phyloP scores from a whole-genome alignment of 2,797 vertebrate genomes.

The Hirundo rustica region DNA sequence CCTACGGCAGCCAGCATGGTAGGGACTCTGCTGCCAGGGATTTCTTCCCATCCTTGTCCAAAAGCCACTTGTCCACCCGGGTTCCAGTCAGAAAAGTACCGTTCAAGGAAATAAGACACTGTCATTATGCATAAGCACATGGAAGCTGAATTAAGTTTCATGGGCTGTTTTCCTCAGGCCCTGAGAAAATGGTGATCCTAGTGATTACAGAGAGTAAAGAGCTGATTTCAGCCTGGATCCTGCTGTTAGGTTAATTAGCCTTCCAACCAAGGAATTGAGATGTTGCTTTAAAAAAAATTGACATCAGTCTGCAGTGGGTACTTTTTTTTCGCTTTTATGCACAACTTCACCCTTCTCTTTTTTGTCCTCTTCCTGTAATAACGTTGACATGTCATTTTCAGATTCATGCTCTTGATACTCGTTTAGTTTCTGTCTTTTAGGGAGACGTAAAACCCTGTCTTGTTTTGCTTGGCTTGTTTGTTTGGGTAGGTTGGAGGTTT shows the following conservation, averaged over 20 bases:
- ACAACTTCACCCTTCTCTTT: background rate
- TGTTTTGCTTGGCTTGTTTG: background rate
- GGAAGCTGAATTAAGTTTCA: background rate
- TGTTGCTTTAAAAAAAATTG: background rate
- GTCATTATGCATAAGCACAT: background rate
- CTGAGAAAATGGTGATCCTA: background rate
- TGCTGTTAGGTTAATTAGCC: conserved; percentile 27
- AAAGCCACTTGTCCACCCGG: background rate
- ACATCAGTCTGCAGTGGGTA: background rate
- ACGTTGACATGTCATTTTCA: background rate
- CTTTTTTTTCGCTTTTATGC: background rate
- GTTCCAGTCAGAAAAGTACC: background rate
- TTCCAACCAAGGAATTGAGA: background rate
- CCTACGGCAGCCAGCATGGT: background rate
- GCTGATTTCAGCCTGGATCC: conserved; percentile 7
- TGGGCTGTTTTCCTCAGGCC: background rate
- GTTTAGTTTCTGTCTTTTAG: background rate
- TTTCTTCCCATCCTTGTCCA: background rate
- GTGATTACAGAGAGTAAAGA: background rate
- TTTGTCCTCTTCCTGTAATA: background rate
- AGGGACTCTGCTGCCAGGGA: background rate
- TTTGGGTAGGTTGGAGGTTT: background rate
- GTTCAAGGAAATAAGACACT: background rate
- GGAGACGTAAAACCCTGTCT: background rate
- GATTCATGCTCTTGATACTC: background rate